Percentiles rank a stretch among this genome's conserved stretches.
These are phyloP conservation scores for Campylomormyrus tamandua DNA, from an alignment of 2,113 vertebrate genomes.

Conservation along the genomic window DNA sequence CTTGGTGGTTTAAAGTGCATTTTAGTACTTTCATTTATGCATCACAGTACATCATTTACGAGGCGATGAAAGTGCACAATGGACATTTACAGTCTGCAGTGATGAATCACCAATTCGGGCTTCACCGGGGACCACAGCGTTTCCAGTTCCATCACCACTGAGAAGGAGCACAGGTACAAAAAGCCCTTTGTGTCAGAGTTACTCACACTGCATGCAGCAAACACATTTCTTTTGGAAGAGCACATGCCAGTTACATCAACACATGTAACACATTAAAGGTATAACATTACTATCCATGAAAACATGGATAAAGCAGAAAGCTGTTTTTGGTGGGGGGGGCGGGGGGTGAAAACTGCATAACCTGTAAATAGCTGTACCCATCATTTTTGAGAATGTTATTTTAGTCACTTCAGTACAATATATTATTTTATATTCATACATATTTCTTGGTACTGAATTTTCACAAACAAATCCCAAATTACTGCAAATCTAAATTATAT, in stretches of 20 bases:
- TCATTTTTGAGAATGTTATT: not conserved
- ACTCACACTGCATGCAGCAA: conserved; percentile 26
- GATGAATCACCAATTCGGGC: not conserved
- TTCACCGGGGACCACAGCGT: not conserved
- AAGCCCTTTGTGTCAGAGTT: conserved; percentile 20
- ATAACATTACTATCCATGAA: conserved; percentile 8
- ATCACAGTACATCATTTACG: conserved; percentile 33
- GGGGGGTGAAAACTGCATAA: not conserved
- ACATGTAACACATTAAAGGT: conserved; percentile 14
- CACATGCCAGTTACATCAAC: conserved; percentile 27
- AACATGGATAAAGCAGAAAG: not conserved
- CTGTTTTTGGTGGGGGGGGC: not conserved
- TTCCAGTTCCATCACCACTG: not conserved
- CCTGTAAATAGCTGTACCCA: not conserved
- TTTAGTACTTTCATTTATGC: conserved; percentile 24
- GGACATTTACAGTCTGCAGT: conserved; percentile 31
- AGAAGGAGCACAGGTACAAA: conserved; percentile 14
- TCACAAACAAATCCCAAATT: not conserved
- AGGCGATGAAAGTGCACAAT: conserved; percentile 13
- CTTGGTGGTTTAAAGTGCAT: conserved; percentile 35
- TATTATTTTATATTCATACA: not conserved
- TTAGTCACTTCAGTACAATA: not conserved
- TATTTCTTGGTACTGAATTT: not conserved
- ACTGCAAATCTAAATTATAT: not conserved
- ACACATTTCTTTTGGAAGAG: conserved; percentile 21